Evolutionary conservation across 2,113 vertebrate genomes (phyloP).

Genomic region (Pterophyllum scalare): DNA sequence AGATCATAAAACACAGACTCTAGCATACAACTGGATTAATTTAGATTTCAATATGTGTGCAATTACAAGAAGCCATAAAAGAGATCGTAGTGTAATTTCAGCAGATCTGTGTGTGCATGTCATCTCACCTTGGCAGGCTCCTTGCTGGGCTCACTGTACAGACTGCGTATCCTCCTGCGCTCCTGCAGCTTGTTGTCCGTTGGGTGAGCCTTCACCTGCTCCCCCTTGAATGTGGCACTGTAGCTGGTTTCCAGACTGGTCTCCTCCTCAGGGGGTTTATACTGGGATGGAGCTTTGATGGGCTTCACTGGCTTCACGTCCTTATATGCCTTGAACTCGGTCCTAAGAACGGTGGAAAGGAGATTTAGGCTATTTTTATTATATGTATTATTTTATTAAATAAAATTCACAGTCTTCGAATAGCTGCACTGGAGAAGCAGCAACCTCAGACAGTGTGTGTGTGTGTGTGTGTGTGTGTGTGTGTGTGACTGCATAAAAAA

Average conservation of each 20-base stretch:
- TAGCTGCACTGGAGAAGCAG: no score
- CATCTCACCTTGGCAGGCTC: constrained; percentile 89
- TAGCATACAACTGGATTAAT: background rate
- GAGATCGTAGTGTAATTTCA: background rate
- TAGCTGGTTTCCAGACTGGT: constrained; percentile 94
- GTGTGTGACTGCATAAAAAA: no score
- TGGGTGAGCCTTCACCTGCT: constrained; percentile 84
- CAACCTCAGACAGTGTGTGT: no score
- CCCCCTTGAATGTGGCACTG: constrained; percentile 92
- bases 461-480: no score
- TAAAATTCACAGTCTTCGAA: background rate
- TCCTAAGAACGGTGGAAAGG: constrained; percentile 75
- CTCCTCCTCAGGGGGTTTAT: constrained; percentile 87
- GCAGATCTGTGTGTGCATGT: background rate
- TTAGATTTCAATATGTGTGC: background rate
- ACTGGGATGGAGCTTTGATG: constrained; percentile 90
- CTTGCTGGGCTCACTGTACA: constrained; percentile 92
- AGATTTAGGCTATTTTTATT: background rate
- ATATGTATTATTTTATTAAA: background rate
- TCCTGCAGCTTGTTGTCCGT: constrained; percentile 90
- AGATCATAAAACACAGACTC: background rate
- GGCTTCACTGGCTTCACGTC: constrained; percentile 91
- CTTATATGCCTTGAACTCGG: constrained; percentile 94
- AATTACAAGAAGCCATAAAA: background rate
- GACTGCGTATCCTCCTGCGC: constrained; percentile 95